Base-by-base conservation (phyloP, 2,888 invertebrate genomes). In the Scaptomyza flava region DNA sequence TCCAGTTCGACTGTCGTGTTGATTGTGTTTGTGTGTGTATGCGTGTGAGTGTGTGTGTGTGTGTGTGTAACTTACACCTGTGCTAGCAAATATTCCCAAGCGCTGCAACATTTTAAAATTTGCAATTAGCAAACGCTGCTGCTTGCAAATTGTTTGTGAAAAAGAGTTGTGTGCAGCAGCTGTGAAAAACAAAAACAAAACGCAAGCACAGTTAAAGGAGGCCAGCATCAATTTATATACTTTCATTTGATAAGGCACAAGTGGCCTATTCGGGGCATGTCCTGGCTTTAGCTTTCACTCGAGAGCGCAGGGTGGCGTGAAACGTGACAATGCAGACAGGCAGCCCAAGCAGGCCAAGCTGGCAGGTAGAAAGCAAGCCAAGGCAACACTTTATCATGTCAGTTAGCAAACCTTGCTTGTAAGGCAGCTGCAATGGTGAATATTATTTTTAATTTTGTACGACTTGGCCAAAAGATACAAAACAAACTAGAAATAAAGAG, bases 381-480 rank as follows among this genome's bases (percentile, higher is more conserved):
- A 72, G 84, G 85, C 87, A 81, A 84, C 81, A 81, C 84, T 81
- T 81, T 83, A 87, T 81, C 87, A 81, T 81, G 81, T 81, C 81
- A 87, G 84, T 78, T 84, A 68, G 76, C 81, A 77, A 65, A 38
- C 20, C 14, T n/a, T 12, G 38, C n/a, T 38, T 38, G 14, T 38
- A 3, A 6, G 33, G 11, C 45, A 59, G 42, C 64, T 43, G 66
- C 64, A 59, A 43, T 54, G 66, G 56, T 61, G 60, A 63, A 60
- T 60, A 65, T 66, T 82, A 79, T 71, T 76, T 82, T 81, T 77
- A 80, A 77, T 80, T 77, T 71, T 56, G 47, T 66, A 74, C 56
- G 59, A 73, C 64, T 68, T 43, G 38, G 34, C 64, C 38, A 56
- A 59, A 46, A 56, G 34, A 42, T 12, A 51, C 41, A 36, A 33